Evolutionary conservation across 2,113 vertebrate genomes (phyloP).

Genomic region (Naja naja): DNA sequence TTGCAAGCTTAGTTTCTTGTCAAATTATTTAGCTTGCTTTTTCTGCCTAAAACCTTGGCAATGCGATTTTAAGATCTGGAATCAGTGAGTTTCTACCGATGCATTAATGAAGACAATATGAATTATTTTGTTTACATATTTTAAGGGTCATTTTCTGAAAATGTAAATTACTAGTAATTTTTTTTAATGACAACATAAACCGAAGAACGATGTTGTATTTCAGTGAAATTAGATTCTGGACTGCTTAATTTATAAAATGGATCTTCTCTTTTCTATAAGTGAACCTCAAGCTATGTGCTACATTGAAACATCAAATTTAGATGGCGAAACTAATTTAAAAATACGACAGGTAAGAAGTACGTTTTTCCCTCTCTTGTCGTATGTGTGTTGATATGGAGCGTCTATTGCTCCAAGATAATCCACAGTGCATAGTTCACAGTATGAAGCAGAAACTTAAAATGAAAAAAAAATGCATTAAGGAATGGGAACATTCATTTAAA

Average conservation of each 20-base stretch:
- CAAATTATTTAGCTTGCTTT: not conserved
- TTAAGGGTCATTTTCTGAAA: constrained; percentile 49
- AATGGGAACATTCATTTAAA: not conserved
- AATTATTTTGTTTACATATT: not conserved
- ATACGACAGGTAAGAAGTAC: constrained; percentile 88
- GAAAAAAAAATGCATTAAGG: not conserved
- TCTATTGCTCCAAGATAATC: not conserved
- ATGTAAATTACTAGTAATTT: constrained; percentile 29
- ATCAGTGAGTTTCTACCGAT: not conserved
- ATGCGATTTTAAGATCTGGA: not conserved
- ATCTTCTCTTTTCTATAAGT: constrained; percentile 70
- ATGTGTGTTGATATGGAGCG: not conserved
- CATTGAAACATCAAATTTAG: constrained; percentile 98
- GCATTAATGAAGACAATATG: rapidly evolving
- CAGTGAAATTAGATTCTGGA: not conserved
- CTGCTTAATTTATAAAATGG: constrained; percentile 3
- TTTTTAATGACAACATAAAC: not conserved
- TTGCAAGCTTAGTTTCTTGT: not conserved
- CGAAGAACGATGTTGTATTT: not conserved
- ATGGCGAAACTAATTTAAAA: constrained; percentile 98
- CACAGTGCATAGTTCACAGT: not conserved
- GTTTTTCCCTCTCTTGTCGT: not conserved
- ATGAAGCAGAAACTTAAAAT: not conserved
- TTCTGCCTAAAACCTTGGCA: not conserved
- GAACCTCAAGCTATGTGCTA: constrained; percentile 99